These are phyloP conservation scores for Streblospio benedicti DNA, from an alignment of 1,140 invertebrate genomes.

Conservation along the genomic window DNA sequence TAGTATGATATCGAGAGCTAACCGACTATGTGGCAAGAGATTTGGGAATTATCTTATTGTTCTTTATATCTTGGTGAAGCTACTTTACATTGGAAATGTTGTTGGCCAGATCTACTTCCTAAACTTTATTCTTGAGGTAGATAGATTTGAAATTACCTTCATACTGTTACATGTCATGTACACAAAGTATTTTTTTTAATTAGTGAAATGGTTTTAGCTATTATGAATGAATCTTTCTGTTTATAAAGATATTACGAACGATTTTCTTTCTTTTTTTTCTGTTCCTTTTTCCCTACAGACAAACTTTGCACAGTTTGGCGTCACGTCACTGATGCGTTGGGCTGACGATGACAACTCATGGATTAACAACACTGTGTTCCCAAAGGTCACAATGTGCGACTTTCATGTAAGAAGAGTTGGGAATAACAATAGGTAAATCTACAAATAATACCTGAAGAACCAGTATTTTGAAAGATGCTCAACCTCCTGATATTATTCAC, in stretches of 20 bases:
- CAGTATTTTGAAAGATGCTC: too few species aligned
- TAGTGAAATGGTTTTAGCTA: too few species aligned
- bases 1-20: too few species aligned
- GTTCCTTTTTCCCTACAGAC: too few species aligned
- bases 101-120: conserved; percentile 21
- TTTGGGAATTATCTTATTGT: conserved; percentile 49
- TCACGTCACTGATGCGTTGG: background rate
- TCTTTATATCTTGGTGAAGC: conserved; percentile 34
- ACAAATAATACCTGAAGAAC: too few species aligned
- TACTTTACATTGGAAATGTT: conserved; percentile 20
- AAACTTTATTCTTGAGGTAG: conserved; percentile 18
- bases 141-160: too few species aligned
- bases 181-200: too few species aligned
- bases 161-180: too few species aligned
- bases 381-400: conserved; percentile 24
- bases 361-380: conserved; percentile 20
- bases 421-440: background rate
- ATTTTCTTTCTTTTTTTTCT: too few species aligned
- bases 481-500: too few species aligned
- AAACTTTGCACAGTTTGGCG: conserved; percentile 10
- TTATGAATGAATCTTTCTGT: too few species aligned
- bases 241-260: too few species aligned
- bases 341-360: background rate
- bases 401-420: conserved; percentile 21
- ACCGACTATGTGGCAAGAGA: conserved; percentile 44